Percentiles rank a stretch among this genome's conserved stretches.
These are phyloP conservation scores for Stramonita haemastoma DNA, from an alignment of 2,888 invertebrate species.

Conservation along the genomic window DNA sequence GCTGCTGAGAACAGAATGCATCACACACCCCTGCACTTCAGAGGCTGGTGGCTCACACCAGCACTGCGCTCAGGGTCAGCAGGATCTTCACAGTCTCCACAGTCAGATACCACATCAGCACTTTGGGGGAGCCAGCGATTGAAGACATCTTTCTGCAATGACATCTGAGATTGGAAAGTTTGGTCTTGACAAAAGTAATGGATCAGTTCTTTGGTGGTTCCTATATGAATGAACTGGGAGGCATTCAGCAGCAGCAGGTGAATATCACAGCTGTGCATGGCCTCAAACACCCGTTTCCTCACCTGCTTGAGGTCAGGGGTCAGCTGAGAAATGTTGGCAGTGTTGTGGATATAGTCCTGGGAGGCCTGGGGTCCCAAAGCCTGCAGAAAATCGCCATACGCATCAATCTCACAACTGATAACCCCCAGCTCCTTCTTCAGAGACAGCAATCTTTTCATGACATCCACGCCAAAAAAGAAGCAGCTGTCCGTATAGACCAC, in stretches of 20 bases:
- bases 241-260: conserved; percentile 74
- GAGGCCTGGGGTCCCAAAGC: conserved; percentile 74
- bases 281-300: conserved; percentile 68
- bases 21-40: conserved; percentile 64
- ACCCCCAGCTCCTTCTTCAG: conserved; percentile 70
- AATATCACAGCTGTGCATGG: conserved; percentile 69
- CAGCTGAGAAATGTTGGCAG: conserved; percentile 67
- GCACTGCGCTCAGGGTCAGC: background rate
- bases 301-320: conserved; percentile 61
- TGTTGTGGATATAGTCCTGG: conserved; percentile 69
- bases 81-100: conserved; percentile 45
- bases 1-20: conserved; percentile 70
- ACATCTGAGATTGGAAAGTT: conserved; percentile 62
- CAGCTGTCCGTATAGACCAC: conserved; percentile 79
- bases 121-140: conserved; percentile 57
- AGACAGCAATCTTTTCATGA: conserved; percentile 71
- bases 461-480: conserved; percentile 77
- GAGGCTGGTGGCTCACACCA: background rate
- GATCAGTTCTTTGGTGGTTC: conserved; percentile 77
- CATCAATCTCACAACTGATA: conserved; percentile 78
- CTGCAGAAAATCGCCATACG: conserved; percentile 79
- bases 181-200: conserved; percentile 70
- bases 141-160: conserved; percentile 66
- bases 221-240: conserved; percentile 79
- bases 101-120: background rate